Conservation (phyloP, 1,140 invertebrate genomes). For the Hyles vespertilio region DNA sequence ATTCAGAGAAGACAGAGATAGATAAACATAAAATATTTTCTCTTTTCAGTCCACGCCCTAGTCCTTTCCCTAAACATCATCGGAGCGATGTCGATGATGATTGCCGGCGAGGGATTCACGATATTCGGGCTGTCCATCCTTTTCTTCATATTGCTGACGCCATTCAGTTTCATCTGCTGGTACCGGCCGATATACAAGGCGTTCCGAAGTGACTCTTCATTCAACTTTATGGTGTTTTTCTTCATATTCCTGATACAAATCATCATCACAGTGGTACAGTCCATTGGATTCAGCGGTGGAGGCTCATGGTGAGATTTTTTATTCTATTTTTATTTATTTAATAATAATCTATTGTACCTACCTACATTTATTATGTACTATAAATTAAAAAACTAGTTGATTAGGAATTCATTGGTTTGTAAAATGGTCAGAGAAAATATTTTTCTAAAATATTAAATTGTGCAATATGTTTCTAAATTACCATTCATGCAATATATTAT, state of each 20-base stretch:
- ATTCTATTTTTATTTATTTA: neutral
- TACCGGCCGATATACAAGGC: slow-evolving; percentile 83
- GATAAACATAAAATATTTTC: too few relatives aligned
- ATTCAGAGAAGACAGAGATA: too few relatives aligned
- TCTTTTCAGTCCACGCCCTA: slow-evolving; percentile 88
- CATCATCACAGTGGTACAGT: slow-evolving; percentile 90
- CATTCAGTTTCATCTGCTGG: slow-evolving; percentile 99
- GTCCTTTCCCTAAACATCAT: slow-evolving; percentile 92
- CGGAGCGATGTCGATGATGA: slow-evolving; percentile 85
- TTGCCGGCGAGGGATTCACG: slow-evolving; percentile 79
- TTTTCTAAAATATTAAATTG: too few relatives aligned
- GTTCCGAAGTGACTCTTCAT: slow-evolving; percentile 95
- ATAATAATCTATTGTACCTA: neutral
- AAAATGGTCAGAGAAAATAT: too few relatives aligned
- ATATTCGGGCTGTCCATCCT: slow-evolving; percentile 93
- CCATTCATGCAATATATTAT: too few relatives aligned
- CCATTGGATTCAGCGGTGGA: slow-evolving; percentile 87
- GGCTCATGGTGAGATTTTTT: slow-evolving; percentile 86
- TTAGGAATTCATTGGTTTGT: too few relatives aligned
- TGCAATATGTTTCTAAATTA: too few relatives aligned
- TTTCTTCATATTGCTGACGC: slow-evolving; percentile 94
- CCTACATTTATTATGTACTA: neutral
- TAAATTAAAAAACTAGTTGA: neutral
- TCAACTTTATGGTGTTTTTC: slow-evolving; percentile 99
- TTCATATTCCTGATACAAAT: slow-evolving; percentile 99